A percentile compares a stretch with the other conserved stretches of the same genome.
Evolutionary conservation across 1,140 invertebrate species (phyloP).

Genomic region (Drosophila melanica): DNA sequence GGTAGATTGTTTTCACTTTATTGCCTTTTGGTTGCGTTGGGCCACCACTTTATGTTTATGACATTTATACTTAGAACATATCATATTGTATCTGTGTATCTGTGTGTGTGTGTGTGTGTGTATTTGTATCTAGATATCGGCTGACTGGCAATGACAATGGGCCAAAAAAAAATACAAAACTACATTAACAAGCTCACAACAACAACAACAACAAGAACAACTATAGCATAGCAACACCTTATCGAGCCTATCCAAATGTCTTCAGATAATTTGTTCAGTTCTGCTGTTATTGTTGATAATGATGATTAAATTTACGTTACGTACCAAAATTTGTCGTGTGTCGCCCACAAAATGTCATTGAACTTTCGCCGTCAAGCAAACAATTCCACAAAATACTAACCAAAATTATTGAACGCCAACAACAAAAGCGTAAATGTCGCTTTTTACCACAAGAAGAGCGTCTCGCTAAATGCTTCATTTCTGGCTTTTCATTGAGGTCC

Average conservation of each 20-base stretch:
- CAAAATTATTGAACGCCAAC: conserved; percentile 64
- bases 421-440: conserved; percentile 37
- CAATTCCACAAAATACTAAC: conserved; percentile 21
- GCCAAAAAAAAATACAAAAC: conserved; percentile 11
- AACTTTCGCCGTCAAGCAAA: conserved; percentile 32
- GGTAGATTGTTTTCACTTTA: conserved; percentile 46
- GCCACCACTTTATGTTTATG: conserved; percentile 17
- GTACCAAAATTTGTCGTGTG: conserved; percentile 24
- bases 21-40: conserved; percentile 46
- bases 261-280: conserved; percentile 4
- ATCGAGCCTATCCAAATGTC: conserved; percentile 12
- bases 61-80: conserved; percentile 41
- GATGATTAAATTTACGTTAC: conserved; percentile 72
- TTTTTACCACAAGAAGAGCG: conserved; percentile 41
- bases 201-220: background rate
- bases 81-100: conserved; percentile 13
- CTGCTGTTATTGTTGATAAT: conserved; percentile 48
- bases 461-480: conserved; percentile 11
- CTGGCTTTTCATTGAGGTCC: background rate
- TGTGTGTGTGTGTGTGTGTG: conserved; percentile 6
- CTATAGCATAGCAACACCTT: background rate
- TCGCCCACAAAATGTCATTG: conserved; percentile 64
- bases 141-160: conserved; percentile 53
- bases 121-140: conserved; percentile 44
- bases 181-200: background rate